These are phyloP conservation scores for Ahaetulla prasina DNA, from an alignment of 2,113 vertebrate genomes.

Conservation along the genomic window DNA sequence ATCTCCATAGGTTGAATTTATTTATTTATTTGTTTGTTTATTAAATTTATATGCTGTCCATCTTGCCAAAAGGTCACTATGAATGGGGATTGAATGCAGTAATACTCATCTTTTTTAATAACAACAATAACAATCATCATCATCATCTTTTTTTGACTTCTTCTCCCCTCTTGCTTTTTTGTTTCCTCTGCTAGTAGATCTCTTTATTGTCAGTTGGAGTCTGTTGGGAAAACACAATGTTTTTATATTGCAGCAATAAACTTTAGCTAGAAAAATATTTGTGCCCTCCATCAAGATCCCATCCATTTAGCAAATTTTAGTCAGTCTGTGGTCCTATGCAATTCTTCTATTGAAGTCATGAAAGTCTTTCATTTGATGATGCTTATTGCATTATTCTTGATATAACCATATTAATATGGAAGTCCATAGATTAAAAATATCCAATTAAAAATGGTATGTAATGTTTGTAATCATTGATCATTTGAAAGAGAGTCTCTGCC, in stretches of 20 bases:
- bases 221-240: neutral
- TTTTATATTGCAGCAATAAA: neutral
- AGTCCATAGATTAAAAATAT: neutral
- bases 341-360: constrained; percentile 11
- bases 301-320: neutral
- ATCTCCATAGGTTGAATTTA: neutral
- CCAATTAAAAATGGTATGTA: neutral
- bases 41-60: neutral
- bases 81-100: neutral
- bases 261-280: neutral
- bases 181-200: neutral
- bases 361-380: neutral
- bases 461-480: neutral
- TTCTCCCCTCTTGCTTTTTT: neutral
- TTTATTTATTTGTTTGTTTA: neutral
- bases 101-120: neutral
- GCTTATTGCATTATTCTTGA: neutral
- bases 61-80: neutral
- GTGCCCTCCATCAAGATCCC: neutral
- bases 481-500: neutral
- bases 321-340: neutral
- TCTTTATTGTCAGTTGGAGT: neutral
- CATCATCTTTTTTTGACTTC: too few relatives aligned
- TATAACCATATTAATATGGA: neutral
- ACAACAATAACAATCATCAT: too few relatives aligned